These are phyloP conservation scores for Linnaemya vulpina DNA, from an alignment of 2,888 invertebrate genomes.

Conservation along the genomic window DNA sequence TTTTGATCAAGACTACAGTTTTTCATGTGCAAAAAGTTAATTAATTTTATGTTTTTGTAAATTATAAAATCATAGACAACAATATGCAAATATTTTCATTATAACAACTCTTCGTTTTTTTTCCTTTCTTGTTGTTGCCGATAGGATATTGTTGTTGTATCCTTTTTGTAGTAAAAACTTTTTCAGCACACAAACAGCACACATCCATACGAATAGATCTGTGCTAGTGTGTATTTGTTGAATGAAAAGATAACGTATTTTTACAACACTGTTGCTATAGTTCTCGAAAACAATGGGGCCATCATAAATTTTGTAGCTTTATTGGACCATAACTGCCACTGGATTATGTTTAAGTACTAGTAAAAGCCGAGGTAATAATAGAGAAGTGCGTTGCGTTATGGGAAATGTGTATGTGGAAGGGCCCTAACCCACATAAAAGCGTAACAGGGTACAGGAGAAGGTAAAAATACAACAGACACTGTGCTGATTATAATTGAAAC, in stretches of 20 bases:
- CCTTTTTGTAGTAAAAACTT: neutral
- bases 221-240: neutral
- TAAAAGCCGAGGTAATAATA: too few species aligned
- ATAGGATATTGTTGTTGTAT: neutral
- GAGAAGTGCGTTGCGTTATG: too few species aligned
- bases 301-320: too few species aligned
- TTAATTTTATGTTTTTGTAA: conserved; percentile 67
- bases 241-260: neutral
- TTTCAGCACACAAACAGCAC: neutral
- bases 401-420: too few species aligned
- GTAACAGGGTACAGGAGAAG: too few species aligned
- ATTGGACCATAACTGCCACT: too few species aligned
- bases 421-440: too few species aligned
- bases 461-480: too few species aligned
- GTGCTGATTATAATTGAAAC: too few species aligned
- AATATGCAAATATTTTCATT: conserved; percentile 48
- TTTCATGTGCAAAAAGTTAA: conserved; percentile 63
- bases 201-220: neutral
- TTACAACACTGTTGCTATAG: too few species aligned
- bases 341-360: too few species aligned
- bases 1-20: conserved; percentile 14
- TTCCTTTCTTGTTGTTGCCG: neutral
- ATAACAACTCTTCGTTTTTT: conserved; percentile 18
- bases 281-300: too few species aligned
- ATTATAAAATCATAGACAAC: conserved; percentile 59